phyloP scores from a whole-genome alignment of 2,113 vertebrate species.

The Corydoras sp. region DNA sequence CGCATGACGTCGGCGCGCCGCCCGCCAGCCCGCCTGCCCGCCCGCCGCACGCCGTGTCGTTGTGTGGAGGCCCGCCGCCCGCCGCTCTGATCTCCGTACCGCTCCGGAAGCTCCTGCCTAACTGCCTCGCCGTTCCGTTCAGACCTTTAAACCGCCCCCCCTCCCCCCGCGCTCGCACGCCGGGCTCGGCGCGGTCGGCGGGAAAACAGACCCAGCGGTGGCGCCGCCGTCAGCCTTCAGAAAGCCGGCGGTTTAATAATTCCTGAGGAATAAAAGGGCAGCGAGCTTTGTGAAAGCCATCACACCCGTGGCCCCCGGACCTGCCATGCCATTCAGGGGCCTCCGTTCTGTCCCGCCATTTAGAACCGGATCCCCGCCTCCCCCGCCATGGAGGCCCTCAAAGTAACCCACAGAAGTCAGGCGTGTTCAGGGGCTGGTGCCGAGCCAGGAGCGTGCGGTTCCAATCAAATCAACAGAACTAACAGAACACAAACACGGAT shows the following conservation, averaged over 20 bases:
- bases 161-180: conserved; percentile 34
- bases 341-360: too few species aligned
- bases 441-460: too few species aligned
- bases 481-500: too few species aligned
- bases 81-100: conserved; percentile 24
- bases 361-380: too few species aligned
- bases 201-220: conserved; percentile 57
- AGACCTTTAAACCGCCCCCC: conserved; percentile 40
- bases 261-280: conserved; percentile 59
- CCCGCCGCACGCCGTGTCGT: conserved; percentile 31
- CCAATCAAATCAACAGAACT: too few species aligned
- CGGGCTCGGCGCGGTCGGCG: conserved; percentile 55
- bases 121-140: conserved; percentile 39
- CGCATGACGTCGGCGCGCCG: conserved; percentile 42
- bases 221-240: conserved; percentile 61
- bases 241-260: conserved; percentile 62
- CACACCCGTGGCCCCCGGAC: conserved; percentile 44
- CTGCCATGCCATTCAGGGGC: conserved; percentile 23
- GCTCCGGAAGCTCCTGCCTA: conserved; percentile 32
- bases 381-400: too few species aligned
- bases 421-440: too few species aligned
- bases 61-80: conserved; percentile 41
- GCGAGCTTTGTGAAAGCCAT: conserved; percentile 55
- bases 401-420: too few species aligned
- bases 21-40: conserved; percentile 39